Base-by-base conservation (phyloP, 1,140 invertebrate species). In the Daktulosphaira vitifoliae region DNA sequence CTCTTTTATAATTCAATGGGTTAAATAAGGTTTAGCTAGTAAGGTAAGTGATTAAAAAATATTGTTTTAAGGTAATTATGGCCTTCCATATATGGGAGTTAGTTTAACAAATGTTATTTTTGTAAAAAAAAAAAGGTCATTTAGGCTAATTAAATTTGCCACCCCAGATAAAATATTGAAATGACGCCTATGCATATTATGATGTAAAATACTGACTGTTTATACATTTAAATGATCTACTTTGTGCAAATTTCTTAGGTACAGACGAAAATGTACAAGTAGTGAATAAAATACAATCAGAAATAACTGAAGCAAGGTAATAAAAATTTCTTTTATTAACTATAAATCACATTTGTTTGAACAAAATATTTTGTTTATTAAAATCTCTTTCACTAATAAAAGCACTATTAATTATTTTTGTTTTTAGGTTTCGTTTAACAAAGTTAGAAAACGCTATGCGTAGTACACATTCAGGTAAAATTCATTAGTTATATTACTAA, bases 341-440 rank as follows among this genome's bases (percentile, higher is more conserved):
- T n/a, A 18, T 46, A 26, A 6, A 4, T 42, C 3, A 16, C 9
- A 23, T 39, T 6, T 54, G 8, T 38, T 22, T 37, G 13, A 37
- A 37, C 13, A 15, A 42, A 15, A 42, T 15, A 54, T 6, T 52
- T 33, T 33, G 25, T 6, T 5, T 33, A 33, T 37, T 20, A 50
- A n/a, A 16, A 29, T 33, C 18, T 1, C n/a, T 51, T 20, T 52
- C 22, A 22, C 1, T 6, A 53, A 54, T 38, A 22, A 54, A 39
- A n/a, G 20, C 52, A 37, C 13, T 37, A 37, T 13, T 37, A 37
- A 37, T 37, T 37, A 37, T 37, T 37, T 7, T 37, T 37, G 13
- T 37, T 33, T 29, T 37, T 62, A 62, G 56, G 46, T 62, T 48
- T 48, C 42, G 42, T 23, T 62, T 62, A 42, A 46, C 18, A 62